Base-by-base conservation (phyloP, 2,113 vertebrate genomes). In the Chlamydotis undulata region DNA sequence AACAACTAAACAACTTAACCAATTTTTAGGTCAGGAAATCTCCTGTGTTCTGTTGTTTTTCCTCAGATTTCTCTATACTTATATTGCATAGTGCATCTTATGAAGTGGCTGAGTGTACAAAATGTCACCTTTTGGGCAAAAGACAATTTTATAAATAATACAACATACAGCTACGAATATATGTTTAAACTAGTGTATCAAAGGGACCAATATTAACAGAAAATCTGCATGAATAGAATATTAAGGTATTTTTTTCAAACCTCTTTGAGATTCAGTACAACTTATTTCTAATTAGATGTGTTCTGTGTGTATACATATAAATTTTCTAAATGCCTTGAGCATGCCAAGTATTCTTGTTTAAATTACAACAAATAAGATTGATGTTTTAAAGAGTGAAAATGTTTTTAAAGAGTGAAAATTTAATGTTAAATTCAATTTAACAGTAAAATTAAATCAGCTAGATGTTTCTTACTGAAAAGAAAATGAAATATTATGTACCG, bases 311-410 rank as follows among this genome's bases (percentile, higher is more conserved):
- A 53, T 39, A 79, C 43, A 45, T 86, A 97, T 91, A 89, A 16
- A 95, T 96, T 97, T 90, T 94, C 35, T 52, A 96, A 97, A 95
- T 94, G 73, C n/a, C 39, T 96, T 93, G 60, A 90, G 57, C 57
- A 71, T 94, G 90, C n/a, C 87, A 96, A 70, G 90, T 96, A 94
- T 82, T 97, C 77, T 96, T 93, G 55, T 94, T 97, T 96, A 96
- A 96, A 97, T 97, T 95, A 95, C 69, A 96, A 57, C 33, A 91
- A 94, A 93, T 78, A 96, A 96, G 69, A 97, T 2, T 43, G 35
- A 95, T 94, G 64, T 50, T 90, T 95, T 35, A 68, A 74, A 86
- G 75, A 92, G 23, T 89, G 80, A 93, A 95, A 52, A 9, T 92
- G 35, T 35, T 50, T 90, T 95, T 35, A 68, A 74, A 86, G 75